These are phyloP conservation scores for Uloborus plumipes DNA, from an alignment of 2,888 invertebrate species.

Conservation along the genomic window DNA sequence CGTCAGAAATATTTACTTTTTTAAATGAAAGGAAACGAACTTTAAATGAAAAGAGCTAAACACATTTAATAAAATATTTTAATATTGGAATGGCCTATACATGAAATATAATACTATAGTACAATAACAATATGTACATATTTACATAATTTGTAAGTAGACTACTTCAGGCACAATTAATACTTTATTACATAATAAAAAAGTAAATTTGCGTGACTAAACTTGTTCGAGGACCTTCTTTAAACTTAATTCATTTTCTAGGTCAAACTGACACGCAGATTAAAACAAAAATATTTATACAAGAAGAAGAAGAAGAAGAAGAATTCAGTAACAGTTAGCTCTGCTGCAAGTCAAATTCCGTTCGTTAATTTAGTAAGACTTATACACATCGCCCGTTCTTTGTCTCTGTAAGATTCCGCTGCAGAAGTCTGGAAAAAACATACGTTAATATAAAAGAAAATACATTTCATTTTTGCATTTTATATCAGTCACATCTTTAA, in stretches of 20 bases:
- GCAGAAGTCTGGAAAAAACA: not conserved
- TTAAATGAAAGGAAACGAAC: not conserved
- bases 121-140: slow-evolving; percentile 63
- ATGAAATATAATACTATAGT: slow-evolving; percentile 47
- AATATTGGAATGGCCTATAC: slow-evolving; percentile 56
- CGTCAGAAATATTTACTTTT: too few relatives aligned
- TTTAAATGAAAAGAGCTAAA: not conserved
- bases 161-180: slow-evolving; percentile 39
- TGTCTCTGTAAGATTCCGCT: too few relatives aligned
- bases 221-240: slow-evolving; percentile 11
- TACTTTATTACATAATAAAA: slow-evolving; percentile 8
- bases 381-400: too few relatives aligned
- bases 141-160: slow-evolving; percentile 49
- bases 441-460: not conserved
- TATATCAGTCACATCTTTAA: too few relatives aligned
- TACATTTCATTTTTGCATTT: slow-evolving; percentile 2
- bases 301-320: slow-evolving; percentile 3
- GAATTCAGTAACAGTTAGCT: not conserved
- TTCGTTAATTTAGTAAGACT: slow-evolving; percentile 1
- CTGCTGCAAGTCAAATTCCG: slow-evolving; percentile 53
- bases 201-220: slow-evolving; percentile 30
- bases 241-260: slow-evolving; percentile 10
- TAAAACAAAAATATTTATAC: slow-evolving; percentile 15
- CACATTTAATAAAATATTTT: slow-evolving; percentile 47
- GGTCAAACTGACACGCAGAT: slow-evolving; percentile 20